Conservation (phyloP, 2,797 vertebrate species). For the Amazonetta brasiliensis region DNA sequence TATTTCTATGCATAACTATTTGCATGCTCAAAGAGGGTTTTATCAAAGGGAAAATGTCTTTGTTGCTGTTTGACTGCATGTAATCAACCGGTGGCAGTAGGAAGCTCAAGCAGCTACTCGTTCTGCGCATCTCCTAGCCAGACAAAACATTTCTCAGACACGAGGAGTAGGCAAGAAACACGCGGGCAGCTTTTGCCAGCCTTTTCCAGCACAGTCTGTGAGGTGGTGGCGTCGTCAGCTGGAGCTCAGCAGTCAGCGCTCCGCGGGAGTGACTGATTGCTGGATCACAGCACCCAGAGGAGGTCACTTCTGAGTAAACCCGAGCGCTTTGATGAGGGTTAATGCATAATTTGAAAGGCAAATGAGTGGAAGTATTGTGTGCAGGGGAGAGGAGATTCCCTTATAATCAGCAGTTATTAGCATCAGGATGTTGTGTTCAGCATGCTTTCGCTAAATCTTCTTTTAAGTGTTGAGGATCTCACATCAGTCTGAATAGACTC, state of each 20-base stretch:
- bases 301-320: conserved; percentile 19
- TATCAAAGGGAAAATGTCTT: neutral
- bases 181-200: neutral
- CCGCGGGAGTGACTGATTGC: neutral
- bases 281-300: neutral
- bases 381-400: neutral
- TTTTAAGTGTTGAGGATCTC: neutral
- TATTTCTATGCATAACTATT: neutral
- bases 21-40: neutral
- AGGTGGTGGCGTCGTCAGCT: fast-evolving
- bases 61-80: neutral
- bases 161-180: neutral
- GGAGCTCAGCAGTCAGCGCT: neutral
- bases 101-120: neutral
- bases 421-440: neutral
- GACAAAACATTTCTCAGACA: neutral
- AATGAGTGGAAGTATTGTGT: neutral
- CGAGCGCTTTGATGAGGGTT: neutral
- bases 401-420: neutral
- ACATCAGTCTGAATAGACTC: neutral
- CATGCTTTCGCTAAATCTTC: neutral
- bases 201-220: neutral
- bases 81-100: neutral
- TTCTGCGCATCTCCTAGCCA: neutral
- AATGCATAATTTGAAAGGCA: conserved; percentile 41